These are phyloP conservation scores for Acanthurus leucopareius DNA, from an alignment of 2,797 vertebrate species.

Conservation along the genomic window DNA sequence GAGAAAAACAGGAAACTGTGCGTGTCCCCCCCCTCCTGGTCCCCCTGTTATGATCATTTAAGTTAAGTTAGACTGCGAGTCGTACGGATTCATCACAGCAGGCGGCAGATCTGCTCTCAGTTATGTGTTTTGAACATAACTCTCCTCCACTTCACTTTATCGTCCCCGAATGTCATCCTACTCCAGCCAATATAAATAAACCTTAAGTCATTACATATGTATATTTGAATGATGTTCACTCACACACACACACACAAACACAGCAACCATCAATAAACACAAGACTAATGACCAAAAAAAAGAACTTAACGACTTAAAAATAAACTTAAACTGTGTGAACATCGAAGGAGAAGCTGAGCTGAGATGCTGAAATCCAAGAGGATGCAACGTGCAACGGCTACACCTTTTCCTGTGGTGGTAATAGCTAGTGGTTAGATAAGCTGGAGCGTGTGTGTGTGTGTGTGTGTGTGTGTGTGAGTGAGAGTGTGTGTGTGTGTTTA, in stretches of 20 bases:
- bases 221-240: not conserved
- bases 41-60: slow-evolving; percentile 14
- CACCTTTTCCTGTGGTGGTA: slow-evolving; percentile 42
- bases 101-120: slow-evolving; percentile 20
- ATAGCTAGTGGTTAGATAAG: slow-evolving; percentile 1
- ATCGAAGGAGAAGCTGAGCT: not conserved
- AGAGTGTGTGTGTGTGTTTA: slow-evolving; percentile 39
- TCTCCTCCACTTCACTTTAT: slow-evolving; percentile 5
- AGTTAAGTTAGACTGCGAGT: slow-evolving; percentile 19
- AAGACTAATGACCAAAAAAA: too few relatives aligned
- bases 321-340: not conserved
- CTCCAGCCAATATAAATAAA: not conserved
- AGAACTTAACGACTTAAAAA: not conserved
- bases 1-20: slow-evolving; percentile 75
- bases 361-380: slow-evolving; percentile 16
- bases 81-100: slow-evolving; percentile 23
- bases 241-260: not conserved
- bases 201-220: not conserved
- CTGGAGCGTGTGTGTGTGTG: not conserved
- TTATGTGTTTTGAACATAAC: slow-evolving; percentile 8
- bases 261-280: not conserved
- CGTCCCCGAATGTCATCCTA: not conserved
- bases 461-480: not conserved
- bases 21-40: slow-evolving; percentile 33
- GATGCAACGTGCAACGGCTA: slow-evolving; percentile 2